These are phyloP conservation scores for Ploceus nigricollis DNA, from an alignment of 2,113 vertebrate genomes.

Conservation along the genomic window DNA sequence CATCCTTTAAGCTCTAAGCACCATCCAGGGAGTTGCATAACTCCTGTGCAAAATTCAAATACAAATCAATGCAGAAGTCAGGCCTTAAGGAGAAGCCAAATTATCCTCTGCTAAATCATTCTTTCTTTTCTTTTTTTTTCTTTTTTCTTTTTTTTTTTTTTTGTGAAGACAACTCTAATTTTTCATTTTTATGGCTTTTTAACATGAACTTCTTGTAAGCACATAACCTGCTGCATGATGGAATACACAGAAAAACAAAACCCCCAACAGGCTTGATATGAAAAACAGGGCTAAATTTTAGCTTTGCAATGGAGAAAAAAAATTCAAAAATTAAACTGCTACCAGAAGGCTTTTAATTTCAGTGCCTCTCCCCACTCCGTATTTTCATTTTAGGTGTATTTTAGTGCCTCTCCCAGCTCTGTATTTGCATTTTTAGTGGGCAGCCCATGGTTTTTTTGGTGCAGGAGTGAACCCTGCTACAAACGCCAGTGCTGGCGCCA, in stretches of 20 bases:
- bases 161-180: background rate
- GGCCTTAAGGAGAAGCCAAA: constrained; percentile 17
- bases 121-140: background rate
- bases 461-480: background rate
- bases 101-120: constrained; percentile 33
- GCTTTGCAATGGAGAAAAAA: background rate
- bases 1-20: constrained; percentile 50
- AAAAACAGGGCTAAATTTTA: constrained; percentile 29
- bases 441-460: background rate
- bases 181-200: constrained; percentile 60
- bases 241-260: constrained; percentile 37
- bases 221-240: constrained; percentile 3
- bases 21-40: constrained; percentile 57
- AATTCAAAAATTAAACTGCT: background rate
- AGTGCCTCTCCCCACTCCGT: background rate
- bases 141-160: background rate
- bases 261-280: constrained; percentile 8
- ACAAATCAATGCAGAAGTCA: constrained; percentile 24
- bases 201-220: constrained; percentile 22
- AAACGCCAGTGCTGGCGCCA: background rate
- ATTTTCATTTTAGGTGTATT: background rate
- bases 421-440: background rate
- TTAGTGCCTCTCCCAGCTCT: background rate
- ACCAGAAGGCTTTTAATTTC: background rate
- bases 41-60: constrained; percentile 59